phyloP scores from a whole-genome alignment of 2,888 invertebrate species.

The Stomorhina lunata region DNA sequence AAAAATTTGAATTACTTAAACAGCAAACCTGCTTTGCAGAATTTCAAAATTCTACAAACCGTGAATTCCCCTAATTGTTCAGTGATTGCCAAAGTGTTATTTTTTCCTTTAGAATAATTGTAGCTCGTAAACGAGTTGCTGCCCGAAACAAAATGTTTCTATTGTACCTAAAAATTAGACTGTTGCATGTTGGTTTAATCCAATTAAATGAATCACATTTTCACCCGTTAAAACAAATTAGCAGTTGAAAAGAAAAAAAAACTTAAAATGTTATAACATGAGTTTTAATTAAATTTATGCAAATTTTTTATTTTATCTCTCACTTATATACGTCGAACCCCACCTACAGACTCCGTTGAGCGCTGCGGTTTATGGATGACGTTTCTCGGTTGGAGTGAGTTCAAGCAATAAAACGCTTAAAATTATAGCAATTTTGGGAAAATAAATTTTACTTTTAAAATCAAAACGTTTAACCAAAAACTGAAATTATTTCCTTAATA shows the following conservation, averaged over 20 bases:
- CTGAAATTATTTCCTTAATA: not conserved
- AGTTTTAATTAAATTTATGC: constrained; percentile 21
- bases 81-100: no score
- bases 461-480: no score
- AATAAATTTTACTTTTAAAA: not conserved
- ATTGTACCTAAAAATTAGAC: not conserved
- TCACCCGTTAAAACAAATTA: not conserved
- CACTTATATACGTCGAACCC: not conserved
- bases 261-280: not conserved
- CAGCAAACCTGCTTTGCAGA: no score
- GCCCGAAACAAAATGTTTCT: not conserved
- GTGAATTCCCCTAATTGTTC: no score
- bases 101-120: no score
- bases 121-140: not conserved
- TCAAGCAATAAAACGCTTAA: not conserved
- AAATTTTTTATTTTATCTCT: not conserved
- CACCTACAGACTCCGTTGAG: not conserved
- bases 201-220: not conserved
- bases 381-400: not conserved
- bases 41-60: no score
- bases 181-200: constrained; percentile 9
- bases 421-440: not conserved
- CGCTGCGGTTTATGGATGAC: not conserved
- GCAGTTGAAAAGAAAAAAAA: not conserved
- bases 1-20: no score